Conservation (phyloP, 1,140 invertebrate genomes). For the Penaeus japonicus region DNA sequence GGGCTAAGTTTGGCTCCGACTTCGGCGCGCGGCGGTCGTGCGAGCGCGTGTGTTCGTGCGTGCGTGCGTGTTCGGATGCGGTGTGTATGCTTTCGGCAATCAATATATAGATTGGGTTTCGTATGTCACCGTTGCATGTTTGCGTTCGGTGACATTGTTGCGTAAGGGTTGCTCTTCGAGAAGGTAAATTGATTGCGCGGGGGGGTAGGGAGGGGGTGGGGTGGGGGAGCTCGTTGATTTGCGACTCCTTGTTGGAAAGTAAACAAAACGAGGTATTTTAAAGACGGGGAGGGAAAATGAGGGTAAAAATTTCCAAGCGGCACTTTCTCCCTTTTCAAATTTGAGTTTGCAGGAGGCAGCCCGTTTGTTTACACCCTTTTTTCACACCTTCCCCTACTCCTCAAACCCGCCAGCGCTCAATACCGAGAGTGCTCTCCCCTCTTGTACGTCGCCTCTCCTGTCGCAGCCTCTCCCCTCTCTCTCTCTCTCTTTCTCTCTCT, state of each 20-base stretch:
- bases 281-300: background rate
- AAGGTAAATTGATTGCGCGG: background rate
- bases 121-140: too few species aligned
- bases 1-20: background rate
- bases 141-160: too few species aligned
- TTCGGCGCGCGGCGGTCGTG: background rate
- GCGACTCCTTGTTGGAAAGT: too few species aligned
- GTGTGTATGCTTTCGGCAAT: too few species aligned
- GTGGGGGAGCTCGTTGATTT: background rate
- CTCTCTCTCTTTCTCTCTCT: conserved; percentile 12
- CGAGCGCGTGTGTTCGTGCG: background rate
- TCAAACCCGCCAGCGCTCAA: conserved; percentile 18
- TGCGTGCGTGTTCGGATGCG: too few species aligned
- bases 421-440: background rate
- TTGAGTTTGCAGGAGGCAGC: conserved; percentile 10
- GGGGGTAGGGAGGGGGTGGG: background rate
- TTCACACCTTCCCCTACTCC: conserved; percentile 45
- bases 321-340: background rate
- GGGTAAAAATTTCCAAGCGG: background rate
- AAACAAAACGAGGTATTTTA: too few species aligned
- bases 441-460: too few species aligned
- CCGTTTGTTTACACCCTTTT: conserved; percentile 46
- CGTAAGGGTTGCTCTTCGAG: too few species aligned
- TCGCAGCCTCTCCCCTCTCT: background rate
- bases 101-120: too few species aligned